Percentiles rank a stretch among this genome's conserved stretches.
phyloP scores from a whole-genome alignment of 2,888 invertebrate species.

The Drosophila borborema region DNA sequence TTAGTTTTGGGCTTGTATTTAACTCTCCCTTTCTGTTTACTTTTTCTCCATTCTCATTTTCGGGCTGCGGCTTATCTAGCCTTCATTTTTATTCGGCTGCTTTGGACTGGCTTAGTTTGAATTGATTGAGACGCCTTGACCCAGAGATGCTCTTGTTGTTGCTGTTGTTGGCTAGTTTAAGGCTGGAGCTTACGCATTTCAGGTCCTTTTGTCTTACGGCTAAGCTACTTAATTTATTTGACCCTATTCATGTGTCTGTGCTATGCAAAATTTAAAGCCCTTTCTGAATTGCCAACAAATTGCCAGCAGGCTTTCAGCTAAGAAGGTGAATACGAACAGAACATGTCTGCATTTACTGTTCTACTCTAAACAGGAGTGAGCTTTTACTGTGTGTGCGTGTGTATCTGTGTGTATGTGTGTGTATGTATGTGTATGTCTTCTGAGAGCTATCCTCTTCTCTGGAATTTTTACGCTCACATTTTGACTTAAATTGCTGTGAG shows the following conservation, averaged over 20 bases:
- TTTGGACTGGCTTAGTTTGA: slow-evolving; percentile 55
- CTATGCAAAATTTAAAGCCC: slow-evolving; percentile 63
- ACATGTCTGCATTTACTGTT: slow-evolving; percentile 48
- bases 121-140: slow-evolving; percentile 53
- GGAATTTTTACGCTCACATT: slow-evolving; percentile 23
- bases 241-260: slow-evolving; percentile 52
- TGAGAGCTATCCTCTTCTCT: slow-evolving; percentile 7
- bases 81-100: slow-evolving; percentile 56
- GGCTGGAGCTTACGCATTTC: slow-evolving; percentile 61
- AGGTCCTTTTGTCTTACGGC: slow-evolving; percentile 62
- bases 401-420: not conserved
- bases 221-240: slow-evolving; percentile 78
- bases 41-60: slow-evolving; percentile 8
- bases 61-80: slow-evolving; percentile 55
- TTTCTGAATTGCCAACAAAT: slow-evolving; percentile 66
- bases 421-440: slow-evolving; percentile 9
- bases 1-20: slow-evolving; percentile 45
- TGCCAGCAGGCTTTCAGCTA: slow-evolving; percentile 27
- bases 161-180: slow-evolving; percentile 48
- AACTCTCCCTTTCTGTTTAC: slow-evolving; percentile 7
- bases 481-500: slow-evolving; percentile 8
- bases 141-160: slow-evolving; percentile 24
- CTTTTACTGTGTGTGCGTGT: not conserved
- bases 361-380: slow-evolving; percentile 4
- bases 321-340: slow-evolving; percentile 35